Evolutionary conservation across 2,888 invertebrate genomes (phyloP).

Genomic region (Temnothorax unifasciatus): DNA sequence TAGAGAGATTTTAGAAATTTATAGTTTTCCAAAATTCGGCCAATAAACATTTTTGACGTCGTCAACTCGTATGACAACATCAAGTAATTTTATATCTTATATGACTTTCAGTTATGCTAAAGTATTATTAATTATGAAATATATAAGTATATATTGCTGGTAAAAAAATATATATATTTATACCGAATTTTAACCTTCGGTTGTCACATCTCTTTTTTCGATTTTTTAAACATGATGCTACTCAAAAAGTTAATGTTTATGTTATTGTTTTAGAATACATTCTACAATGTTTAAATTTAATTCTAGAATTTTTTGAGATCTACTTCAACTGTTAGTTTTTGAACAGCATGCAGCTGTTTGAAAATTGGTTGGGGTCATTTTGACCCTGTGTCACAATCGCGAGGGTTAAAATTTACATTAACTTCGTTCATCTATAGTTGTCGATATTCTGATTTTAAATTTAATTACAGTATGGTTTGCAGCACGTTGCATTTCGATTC

Average conservation of each 20-base stretch:
- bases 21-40: background rate
- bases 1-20: background rate
- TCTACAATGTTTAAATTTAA: too few relatives aligned
- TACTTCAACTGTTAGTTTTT: too few relatives aligned
- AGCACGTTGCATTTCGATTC: background rate
- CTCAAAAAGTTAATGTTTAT: too few relatives aligned
- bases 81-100: background rate
- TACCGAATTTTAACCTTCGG: too few relatives aligned
- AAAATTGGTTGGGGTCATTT: too few relatives aligned
- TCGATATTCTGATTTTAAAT: background rate
- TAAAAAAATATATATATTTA: background rate
- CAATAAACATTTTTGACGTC: background rate
- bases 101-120: background rate
- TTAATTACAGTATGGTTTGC: background rate
- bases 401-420: background rate
- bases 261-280: too few relatives aligned
- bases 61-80: background rate
- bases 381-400: too few relatives aligned
- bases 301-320: too few relatives aligned
- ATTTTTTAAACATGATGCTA: too few relatives aligned
- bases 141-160: background rate
- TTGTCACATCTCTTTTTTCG: too few relatives aligned
- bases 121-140: background rate
- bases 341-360: too few relatives aligned
- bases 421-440: background rate